These are phyloP conservation scores for Tetrax tetrax DNA, from an alignment of 2,113 vertebrate genomes.

Conservation along the genomic window DNA sequence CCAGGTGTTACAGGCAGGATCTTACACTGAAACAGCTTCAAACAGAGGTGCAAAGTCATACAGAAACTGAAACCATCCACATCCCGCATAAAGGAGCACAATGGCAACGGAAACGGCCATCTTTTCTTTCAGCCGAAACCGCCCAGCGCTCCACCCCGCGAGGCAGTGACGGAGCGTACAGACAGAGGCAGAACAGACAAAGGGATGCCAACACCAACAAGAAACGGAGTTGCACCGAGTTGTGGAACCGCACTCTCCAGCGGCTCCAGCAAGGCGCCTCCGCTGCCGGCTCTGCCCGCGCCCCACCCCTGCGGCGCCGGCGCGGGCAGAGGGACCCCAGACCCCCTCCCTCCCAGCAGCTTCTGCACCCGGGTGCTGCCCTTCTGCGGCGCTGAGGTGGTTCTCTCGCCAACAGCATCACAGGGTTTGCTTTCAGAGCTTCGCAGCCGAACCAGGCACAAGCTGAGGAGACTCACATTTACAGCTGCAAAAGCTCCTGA, in stretches of 20 bases:
- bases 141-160: rapidly evolving
- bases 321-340: not conserved
- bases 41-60: not conserved
- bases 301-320: too few relatives aligned
- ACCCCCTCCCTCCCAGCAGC: too few relatives aligned
- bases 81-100: not conserved
- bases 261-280: not conserved
- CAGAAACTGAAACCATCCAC: not conserved
- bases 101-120: rapidly evolving
- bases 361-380: rapidly evolving
- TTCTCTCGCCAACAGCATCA: not conserved
- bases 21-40: not conserved
- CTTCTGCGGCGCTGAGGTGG: rapidly evolving
- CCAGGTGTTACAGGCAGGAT: not conserved
- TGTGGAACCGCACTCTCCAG: not conserved
- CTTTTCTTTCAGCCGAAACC: not conserved
- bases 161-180: not conserved
- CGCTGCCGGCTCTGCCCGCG: not conserved
- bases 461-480: not conserved
- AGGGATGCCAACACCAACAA: not conserved
- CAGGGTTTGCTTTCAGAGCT: not conserved
- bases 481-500: not conserved
- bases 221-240: rapidly evolving
- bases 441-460: rapidly evolving
- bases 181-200: not conserved